These are phyloP conservation scores for Argopecten irradians DNA, from an alignment of 1,140 invertebrate genomes.

Conservation along the genomic window DNA sequence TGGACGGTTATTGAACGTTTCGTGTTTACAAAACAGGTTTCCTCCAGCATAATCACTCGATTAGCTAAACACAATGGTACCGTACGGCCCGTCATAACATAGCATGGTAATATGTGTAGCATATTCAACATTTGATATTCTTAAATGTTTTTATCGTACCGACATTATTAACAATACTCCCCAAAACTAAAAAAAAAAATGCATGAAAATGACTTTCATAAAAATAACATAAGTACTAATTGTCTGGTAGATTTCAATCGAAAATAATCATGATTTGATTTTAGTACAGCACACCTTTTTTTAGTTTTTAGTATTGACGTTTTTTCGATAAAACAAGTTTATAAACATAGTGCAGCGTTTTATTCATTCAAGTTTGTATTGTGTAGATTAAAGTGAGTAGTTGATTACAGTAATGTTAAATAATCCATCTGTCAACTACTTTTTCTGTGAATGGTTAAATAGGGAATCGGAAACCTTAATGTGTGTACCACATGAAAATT, in stretches of 20 bases:
- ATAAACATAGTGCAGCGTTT: neutral
- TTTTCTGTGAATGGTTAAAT: neutral
- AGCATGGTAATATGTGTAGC: neutral
- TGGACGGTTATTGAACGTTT: neutral
- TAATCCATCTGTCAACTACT: neutral
- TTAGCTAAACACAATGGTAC: neutral
- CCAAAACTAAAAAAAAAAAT: too few species aligned
- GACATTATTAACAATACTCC: neutral
- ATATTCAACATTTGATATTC: neutral
- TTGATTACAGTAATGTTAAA: neutral
- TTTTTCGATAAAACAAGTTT: neutral
- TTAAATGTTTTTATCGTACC: neutral
- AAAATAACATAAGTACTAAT: too few species aligned
- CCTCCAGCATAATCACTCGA: neutral
- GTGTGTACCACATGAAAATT: neutral
- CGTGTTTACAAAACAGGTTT: neutral
- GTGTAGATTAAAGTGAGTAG: neutral
- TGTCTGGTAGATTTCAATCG: too few species aligned
- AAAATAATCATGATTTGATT: too few species aligned
- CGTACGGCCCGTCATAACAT: neutral
- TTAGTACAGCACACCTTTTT: too few species aligned
- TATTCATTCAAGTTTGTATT: neutral
- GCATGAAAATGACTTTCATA: too few species aligned
- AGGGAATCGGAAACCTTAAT: neutral
- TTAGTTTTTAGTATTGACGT: too few species aligned